Percentiles rank a stretch among this genome's conserved stretches.
These are phyloP conservation scores for Aurelia sp. DNA, from an alignment of 30 jellyfish, hydroid and myxozoan genomes.

Conservation along the genomic window DNA sequence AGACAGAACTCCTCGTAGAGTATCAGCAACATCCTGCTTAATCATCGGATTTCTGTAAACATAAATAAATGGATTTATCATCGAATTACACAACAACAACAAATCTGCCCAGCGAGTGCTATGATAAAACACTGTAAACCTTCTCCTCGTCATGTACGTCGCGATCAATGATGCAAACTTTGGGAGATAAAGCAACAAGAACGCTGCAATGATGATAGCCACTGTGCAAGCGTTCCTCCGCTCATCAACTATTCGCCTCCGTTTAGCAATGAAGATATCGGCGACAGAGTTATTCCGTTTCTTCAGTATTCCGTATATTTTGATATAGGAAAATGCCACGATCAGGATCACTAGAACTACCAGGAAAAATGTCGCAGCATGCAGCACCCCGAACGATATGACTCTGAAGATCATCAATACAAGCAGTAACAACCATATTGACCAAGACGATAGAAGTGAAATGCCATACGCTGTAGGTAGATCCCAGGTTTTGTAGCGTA, in stretches of 20 bases:
- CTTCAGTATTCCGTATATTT: background rate
- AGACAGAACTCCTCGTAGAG: no score
- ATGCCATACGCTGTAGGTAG: background rate
- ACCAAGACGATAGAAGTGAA: background rate
- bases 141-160: background rate
- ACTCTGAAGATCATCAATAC: background rate
- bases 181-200: slow-evolving; percentile 10
- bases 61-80: slow-evolving; percentile 11
- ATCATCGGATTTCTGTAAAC: background rate
- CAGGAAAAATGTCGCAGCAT: background rate
- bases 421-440: background rate
- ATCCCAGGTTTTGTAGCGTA: background rate
- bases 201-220: slow-evolving; percentile 3
- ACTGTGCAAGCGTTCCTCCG: slow-evolving; percentile 14
- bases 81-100: background rate
- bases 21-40: no score
- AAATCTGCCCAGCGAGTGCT: slow-evolving; percentile 11
- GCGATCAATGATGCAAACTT: background rate
- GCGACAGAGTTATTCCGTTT: background rate
- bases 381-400: background rate
- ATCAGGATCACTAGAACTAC: background rate
- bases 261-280: background rate
- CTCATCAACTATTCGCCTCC: background rate
- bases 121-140: slow-evolving; percentile 1
- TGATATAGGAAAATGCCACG: background rate